These are phyloP conservation scores for Dasyprocta punctata DNA, from an alignment of 2,113 vertebrate species.

Conservation along the genomic window DNA sequence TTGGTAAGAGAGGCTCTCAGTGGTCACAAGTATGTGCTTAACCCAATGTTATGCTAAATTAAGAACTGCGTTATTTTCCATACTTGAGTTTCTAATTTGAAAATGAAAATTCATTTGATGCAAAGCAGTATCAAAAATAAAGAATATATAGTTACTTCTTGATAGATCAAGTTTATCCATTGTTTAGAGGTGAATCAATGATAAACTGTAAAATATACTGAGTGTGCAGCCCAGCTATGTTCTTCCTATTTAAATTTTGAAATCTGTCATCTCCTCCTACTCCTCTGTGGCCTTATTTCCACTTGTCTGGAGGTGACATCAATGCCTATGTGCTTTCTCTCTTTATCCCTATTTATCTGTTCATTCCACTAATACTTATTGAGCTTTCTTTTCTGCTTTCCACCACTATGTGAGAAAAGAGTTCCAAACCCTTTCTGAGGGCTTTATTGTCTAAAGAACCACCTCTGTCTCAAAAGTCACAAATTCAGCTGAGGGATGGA, in stretches of 20 bases:
- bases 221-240: not conserved
- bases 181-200: not conserved
- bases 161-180: not conserved
- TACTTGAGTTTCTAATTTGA: conserved; percentile 2
- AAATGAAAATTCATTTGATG: not conserved
- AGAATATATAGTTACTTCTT: not conserved
- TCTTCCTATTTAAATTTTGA: not conserved
- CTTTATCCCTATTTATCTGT: not conserved
- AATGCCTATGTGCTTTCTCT: not conserved
- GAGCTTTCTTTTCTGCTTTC: not conserved
- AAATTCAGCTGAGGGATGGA: not conserved
- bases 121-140: not conserved
- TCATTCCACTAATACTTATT: not conserved
- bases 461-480: not conserved
- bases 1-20: not conserved
- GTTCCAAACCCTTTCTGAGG: not conserved
- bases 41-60: not conserved
- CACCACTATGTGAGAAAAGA: not conserved
- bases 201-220: not conserved
- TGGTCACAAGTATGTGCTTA: not conserved
- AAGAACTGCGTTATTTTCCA: conserved; percentile 4
- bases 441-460: not conserved
- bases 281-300: not conserved
- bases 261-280: not conserved
- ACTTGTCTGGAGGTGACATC: not conserved